phyloP scores from a whole-genome alignment of 2,888 invertebrate genomes.

The Neuroscelio doddi region DNA sequence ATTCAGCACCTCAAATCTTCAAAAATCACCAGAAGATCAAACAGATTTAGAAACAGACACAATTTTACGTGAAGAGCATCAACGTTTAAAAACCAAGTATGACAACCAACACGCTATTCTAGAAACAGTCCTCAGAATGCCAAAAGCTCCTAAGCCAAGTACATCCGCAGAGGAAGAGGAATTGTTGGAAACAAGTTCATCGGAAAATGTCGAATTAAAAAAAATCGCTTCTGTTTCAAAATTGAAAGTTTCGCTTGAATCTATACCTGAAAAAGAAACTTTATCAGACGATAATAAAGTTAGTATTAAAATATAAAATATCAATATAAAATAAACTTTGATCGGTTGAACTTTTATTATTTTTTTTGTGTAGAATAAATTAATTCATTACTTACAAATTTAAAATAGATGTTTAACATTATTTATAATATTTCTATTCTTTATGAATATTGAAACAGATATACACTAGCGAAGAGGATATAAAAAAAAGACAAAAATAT shows the following conservation, averaged over 20 bases:
- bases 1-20: neutral
- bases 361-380: constrained; percentile 1
- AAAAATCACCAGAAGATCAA: constrained; percentile 15
- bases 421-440: neutral
- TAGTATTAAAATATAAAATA: neutral
- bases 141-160: constrained; percentile 46
- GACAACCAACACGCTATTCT: constrained; percentile 66
- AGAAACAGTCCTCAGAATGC: constrained; percentile 62
- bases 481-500: constrained; percentile 87
- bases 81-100: constrained; percentile 66
- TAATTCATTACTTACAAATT: too few species aligned
- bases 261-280: constrained; percentile 28
- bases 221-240: constrained; percentile 25
- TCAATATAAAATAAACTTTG: constrained; percentile 41
- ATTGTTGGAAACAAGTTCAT: constrained; percentile 6
- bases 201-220: constrained; percentile 31
- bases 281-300: constrained; percentile 1
- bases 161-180: constrained; percentile 47
- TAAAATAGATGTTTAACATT: neutral
- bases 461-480: constrained; percentile 74
- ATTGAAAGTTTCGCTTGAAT: constrained; percentile 32
- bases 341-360: constrained; percentile 24
- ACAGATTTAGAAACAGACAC: constrained; percentile 59
- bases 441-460: constrained; percentile 23
- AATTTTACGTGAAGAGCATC: constrained; percentile 60